Evolutionary conservation across 2,113 vertebrate genomes (phyloP), one percentile per base, ranked within the genome.

Genomic region (Neotoma lepida): DNA sequence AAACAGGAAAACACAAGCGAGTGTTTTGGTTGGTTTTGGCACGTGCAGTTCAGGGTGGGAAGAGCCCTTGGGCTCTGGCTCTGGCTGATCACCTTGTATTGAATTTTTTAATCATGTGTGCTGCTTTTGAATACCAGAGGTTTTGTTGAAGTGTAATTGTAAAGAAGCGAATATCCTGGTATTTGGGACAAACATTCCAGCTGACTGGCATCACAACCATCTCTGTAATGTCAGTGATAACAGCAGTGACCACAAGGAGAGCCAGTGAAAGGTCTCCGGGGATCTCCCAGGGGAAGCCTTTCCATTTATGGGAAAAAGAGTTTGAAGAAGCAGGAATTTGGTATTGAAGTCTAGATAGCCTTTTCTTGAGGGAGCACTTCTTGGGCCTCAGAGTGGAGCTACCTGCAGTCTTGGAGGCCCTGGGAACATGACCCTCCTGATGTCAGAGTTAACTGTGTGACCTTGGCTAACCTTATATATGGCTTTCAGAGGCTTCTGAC

Each of bases 51-150:
- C 30, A 54, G 71, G 93, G 74, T 94, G 95, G 91, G 94, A 95
- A 96, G 95, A 96, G 95, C 95, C 97, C 94, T 97, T 17, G 88
- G 88, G 95, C 58, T 87, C 94, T 98, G 96, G 95, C 97, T 97
- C 94, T 98, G 96, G 95, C 97, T 96, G 56, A 1, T 77, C 92
- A 96, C 56, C 46, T 89, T 63, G 70, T 54, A 56, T 86, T 98
- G 97, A 96, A 91, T 71, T 90, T 94, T 91, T 89, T 20, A 22
- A 89, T 73, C 58, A 77, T 44, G 0, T 63, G 88, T 97, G 97
- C 96, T 6, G 0, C 58, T 96, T 98, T 96, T 97, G 97, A 98
- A 98, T 84, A 78, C 82, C 82, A 94, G 96, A 95, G 87, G 81
- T 88, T 86, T 97, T 78, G 5, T 86, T 97, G 95, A 96, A 95